Evolutionary conservation across 1,140 invertebrate species (phyloP), one percentile per base, ranked within the genome.

Genomic region (Phocides pigmalion): DNA sequence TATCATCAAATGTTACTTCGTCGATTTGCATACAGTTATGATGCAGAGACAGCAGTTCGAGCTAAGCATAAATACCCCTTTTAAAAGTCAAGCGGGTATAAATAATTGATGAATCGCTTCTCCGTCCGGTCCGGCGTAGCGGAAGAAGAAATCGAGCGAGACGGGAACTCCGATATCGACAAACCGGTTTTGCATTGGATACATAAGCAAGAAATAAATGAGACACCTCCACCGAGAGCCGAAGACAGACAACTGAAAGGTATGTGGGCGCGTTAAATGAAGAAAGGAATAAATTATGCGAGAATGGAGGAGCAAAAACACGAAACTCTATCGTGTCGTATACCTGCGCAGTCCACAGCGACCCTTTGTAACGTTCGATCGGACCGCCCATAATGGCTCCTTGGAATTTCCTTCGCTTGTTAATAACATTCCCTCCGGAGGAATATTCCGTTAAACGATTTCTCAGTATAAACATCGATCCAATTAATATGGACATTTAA

Each of bases 141-240:
- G 84, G 76, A 82, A 83, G 74, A 76, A 70, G 73, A 82, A 82
- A 82, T 82, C 75, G 74, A 81, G 70, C 75, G 79, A 80, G 69
- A 74, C 74, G 71, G 64, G 44, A 68, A 66, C 66, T 73, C 32
- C 25, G 65, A 54, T 78, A 74, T 75, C 72, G 66, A 70, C 61
- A 67, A 81, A 76, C 66, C 73, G 76, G 79, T 83, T 77, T 42
- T 14, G 19, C 51, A 59, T 28, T 12, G 46, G 56, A 61, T 47
- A 61, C 6, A 58, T 44, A 44, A 59, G 54, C 41, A 46, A 61
- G 56, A 61, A 61, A 37, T 61, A 47, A 58, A 47, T 32, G 42
- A 47, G 35, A 46, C 41, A 59, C 41, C 47, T 35, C 47, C 28
- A 22, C 42, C 16, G 51, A 56, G 63, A 59, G 41, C 62, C 51